phyloP scores from a whole-genome alignment of 2,113 vertebrate genomes.

The Tympanuchus pallidicinctus region DNA sequence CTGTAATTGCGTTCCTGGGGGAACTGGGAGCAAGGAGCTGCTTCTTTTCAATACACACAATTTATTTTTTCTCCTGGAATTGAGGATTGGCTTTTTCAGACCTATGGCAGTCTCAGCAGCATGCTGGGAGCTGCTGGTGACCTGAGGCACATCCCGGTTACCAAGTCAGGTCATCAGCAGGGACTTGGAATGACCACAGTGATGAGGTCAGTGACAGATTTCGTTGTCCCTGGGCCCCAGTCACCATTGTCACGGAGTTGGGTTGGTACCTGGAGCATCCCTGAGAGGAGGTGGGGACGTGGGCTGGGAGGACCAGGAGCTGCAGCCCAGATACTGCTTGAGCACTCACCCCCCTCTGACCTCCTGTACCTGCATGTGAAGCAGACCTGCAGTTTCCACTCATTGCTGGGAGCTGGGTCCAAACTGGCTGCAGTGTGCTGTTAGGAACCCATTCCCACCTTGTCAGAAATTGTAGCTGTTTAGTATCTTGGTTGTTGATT shows the following conservation, averaged over 20 bases:
- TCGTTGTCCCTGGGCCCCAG: not conserved
- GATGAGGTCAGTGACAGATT: not conserved
- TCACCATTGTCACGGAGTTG: accelerated
- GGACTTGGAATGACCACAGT: not conserved
- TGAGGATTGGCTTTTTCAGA: not conserved
- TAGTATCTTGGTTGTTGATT: not conserved
- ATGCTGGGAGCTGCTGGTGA: not conserved
- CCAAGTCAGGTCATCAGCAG: not conserved
- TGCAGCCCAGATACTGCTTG: not conserved
- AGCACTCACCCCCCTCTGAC: not conserved
- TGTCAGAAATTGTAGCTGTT: not conserved
- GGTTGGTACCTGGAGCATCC: not conserved
- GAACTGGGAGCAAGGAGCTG: not conserved
- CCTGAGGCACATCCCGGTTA: not conserved
- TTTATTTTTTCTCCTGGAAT: not conserved
- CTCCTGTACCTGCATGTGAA: not conserved
- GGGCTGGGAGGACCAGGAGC: not conserved
- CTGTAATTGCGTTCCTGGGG: not conserved
- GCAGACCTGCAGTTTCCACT: accelerated
- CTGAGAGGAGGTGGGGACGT: not conserved
- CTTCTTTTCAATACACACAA: not conserved
- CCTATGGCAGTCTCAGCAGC: not conserved
- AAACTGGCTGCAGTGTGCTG: not conserved
- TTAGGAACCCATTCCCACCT: not conserved
- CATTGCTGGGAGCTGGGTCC: not conserved